Conservation (phyloP, 2,113 vertebrate genomes). For the Hyaena hyaena region DNA sequence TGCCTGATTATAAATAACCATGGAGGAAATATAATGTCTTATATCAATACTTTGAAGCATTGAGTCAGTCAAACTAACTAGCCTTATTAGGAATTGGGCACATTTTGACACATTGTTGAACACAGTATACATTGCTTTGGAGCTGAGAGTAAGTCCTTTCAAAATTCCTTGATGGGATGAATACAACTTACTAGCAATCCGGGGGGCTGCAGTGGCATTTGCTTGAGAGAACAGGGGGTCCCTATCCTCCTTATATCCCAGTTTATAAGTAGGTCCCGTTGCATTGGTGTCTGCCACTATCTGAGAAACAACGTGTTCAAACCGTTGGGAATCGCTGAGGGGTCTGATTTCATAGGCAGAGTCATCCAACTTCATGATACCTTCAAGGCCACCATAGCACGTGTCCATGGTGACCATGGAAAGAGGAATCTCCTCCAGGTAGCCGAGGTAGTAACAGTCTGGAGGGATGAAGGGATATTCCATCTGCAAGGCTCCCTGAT, state of each 20-base stretch:
- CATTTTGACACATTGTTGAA: background rate
- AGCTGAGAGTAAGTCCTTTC: background rate
- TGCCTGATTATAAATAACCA: background rate
- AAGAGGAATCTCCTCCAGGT: constrained; percentile 74
- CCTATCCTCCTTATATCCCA: background rate
- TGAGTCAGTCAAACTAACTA: constrained; percentile 5
- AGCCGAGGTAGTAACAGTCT: constrained; percentile 69
- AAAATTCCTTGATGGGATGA: fast-evolving
- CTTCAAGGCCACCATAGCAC: constrained; percentile 71
- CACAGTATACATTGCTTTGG: fast-evolving
- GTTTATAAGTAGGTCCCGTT: fast-evolving
- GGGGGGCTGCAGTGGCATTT: background rate
- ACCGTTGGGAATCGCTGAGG: constrained; percentile 32
- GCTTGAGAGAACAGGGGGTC: background rate
- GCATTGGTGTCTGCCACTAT: background rate
- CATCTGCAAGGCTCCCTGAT: no score
- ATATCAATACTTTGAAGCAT: background rate
- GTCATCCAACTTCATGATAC: constrained; percentile 73
- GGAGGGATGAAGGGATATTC: no score
- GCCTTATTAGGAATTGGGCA: background rate
- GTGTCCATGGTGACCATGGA: constrained; percentile 76
- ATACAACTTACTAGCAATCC: background rate
- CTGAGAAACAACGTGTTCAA: constrained; percentile 78
- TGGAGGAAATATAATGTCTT: background rate
- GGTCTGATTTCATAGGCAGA: constrained; percentile 80